Conservation (phyloP, 2,888 invertebrate genomes). For the Mimumesa dahlbomi region DNA sequence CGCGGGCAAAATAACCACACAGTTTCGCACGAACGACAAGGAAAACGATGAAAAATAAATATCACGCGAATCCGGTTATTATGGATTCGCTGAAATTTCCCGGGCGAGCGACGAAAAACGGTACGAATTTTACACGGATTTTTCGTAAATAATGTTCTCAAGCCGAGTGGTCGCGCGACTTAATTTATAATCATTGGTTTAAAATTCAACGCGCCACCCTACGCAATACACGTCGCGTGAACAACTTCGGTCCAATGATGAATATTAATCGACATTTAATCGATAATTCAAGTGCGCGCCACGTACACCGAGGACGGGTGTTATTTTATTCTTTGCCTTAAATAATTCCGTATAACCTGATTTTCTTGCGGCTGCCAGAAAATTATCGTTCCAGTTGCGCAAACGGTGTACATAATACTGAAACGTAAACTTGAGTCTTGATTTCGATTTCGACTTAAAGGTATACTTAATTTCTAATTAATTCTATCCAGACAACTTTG, state of each 20-base stretch:
- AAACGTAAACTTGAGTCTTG: no score
- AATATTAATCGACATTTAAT: constrained; percentile 52
- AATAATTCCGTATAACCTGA: neutral
- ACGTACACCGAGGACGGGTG: constrained; percentile 15
- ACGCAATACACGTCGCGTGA: constrained; percentile 18
- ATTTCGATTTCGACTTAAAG: no score
- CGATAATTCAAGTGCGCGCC: constrained; percentile 36
- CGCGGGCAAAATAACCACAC: no score
- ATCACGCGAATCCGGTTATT: no score
- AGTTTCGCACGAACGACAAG: no score
- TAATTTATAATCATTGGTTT: constrained; percentile 44
- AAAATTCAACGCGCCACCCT: constrained; percentile 35
- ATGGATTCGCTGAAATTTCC: no score
- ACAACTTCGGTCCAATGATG: constrained; percentile 33
- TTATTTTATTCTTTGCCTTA: constrained; percentile 25
- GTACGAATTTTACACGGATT: neutral
- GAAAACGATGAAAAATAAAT: no score
- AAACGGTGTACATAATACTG: no score
- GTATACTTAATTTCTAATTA: no score
- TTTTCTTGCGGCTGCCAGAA: no score
- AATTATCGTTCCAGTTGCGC: no score
- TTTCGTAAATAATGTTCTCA: neutral
- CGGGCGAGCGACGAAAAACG: constrained; percentile 11
- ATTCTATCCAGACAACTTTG: no score
- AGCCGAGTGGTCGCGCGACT: constrained; percentile 4